Evolutionary conservation across 1,140 invertebrate species (phyloP), one percentile per base, ranked within the genome.

Genomic region (Pogonomyrmex californicus): DNA sequence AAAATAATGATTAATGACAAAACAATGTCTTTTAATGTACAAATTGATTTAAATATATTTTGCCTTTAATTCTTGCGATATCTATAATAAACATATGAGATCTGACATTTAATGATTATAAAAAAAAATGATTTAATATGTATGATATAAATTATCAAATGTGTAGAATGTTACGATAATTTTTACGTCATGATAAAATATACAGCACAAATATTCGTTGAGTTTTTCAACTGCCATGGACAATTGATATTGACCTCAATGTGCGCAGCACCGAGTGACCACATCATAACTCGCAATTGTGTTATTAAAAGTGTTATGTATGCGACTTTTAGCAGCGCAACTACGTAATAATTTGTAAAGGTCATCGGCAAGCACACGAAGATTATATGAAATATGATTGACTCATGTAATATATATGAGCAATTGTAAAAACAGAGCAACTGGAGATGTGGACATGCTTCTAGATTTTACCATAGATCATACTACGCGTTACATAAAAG

Each of bases 241-340:
- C 36, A 58, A 86, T 86, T 66, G 86, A 47, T 88, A 90, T 87
- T 89, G 89, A 85, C 88, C 89, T 9, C 38, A 71, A 85, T 90
- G 44, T 76, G 62, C 33, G 62, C 41, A 76, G 56, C 77, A 65
- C 54, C 56, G 83, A 78, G 58, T 70, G 60, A 63, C 47, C 66
- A 58, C 79, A n/a, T 73, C 49, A 38, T 63, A 81, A 87, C 73
- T 79, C 78, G 38, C 85, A 89, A 78, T 30, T 75, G 36, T 70
- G 36, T 87, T 90, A 76, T 87, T 85, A 85, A 87, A 77, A 79
- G 66, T 58, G 83, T 75, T 82, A 58, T 36, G 76, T 56, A 12
- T n/a, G 12, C 6, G 49, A 14, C 6, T 62, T 60, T 75, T 38
- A 49, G 4, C 7, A 17, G 54, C 33, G 7, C 54, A 60, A 73